phyloP scores from a whole-genome alignment of 35 echinoderm and acorn worm genomes.

The Strongylocentrotus purpuratus region DNA sequence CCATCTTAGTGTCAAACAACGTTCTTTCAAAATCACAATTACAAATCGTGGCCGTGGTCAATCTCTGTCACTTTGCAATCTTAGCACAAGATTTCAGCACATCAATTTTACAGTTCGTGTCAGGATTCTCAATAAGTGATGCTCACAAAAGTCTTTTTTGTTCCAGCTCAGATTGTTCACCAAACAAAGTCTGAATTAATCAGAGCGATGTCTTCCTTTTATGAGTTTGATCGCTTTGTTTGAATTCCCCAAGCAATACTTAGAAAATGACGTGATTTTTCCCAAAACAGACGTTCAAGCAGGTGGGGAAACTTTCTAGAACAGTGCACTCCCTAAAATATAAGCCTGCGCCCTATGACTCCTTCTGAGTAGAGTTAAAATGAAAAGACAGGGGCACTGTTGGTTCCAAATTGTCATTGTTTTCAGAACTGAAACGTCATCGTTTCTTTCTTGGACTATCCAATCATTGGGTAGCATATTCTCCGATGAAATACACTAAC shows the following conservation, averaged over 20 bases:
- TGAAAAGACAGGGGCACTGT: background rate
- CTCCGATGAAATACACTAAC: too few species aligned
- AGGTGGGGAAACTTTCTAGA: background rate
- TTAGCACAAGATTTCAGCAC: background rate
- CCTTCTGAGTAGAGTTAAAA: background rate
- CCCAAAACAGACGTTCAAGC: background rate
- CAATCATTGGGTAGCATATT: background rate
- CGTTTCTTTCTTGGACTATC: background rate
- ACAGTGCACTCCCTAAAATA: background rate
- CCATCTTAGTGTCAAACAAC: background rate
- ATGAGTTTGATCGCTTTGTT: background rate
- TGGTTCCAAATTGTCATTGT: background rate
- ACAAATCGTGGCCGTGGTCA: background rate
- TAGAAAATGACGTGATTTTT: background rate
- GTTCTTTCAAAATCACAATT: background rate
- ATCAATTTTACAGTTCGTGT: background rate
- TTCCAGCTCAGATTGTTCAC: background rate
- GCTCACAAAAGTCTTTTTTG: background rate
- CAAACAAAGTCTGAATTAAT: background rate
- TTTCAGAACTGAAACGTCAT: background rate
- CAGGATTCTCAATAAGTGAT: background rate
- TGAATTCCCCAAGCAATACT: background rate
- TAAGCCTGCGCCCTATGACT: background rate
- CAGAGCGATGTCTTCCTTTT: background rate
- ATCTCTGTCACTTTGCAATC: background rate